Evolutionary conservation across 1,140 invertebrate genomes (phyloP), one percentile per base, ranked within the genome.

Genomic region (Achatina immaculata): DNA sequence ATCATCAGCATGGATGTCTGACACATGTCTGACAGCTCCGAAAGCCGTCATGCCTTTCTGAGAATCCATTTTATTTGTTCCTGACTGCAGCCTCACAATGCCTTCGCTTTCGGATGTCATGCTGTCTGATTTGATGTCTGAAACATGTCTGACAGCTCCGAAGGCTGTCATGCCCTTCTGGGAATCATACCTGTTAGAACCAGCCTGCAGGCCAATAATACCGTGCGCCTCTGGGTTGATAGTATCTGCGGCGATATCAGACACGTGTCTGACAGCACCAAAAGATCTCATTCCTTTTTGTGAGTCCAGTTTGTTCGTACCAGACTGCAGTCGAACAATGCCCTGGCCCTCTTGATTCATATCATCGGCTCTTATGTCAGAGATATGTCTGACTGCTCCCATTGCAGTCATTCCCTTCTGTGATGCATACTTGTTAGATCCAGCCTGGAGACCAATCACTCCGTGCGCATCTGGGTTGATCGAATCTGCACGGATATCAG

Each of bases 11-110:
- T 85, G 82, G 68, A 91, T 90, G 80, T 91, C 90, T 71, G 89
- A 82, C 38, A 98, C 97, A 92, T 98, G 97, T 91, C 96, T 93
- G 82, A 96, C 97, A 91, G 97, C 97, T 82, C 97, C 97, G n/a
- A 87, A 81, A 87, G 98, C 84, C 89, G 95, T 97, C 88, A 98
- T 97, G 34, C 97, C 97, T 86, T 95, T 84, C 58, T 90, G 89
- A 68, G 82, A 84, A 48, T 86, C 88, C 38, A 95, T 94, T 87
- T 96, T 96, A 92, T 98, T 98, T 95, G 92, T 83, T 51, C 86
- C 86, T n/a, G 82, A 69, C 48, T 87, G 86, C 43, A 98, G 93
- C 82, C 95, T 96, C 87, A 98, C 97, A 74, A 97, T 95, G 51
- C 94, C 94, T 85, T 98, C 95, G 97, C 96, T 96, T 68, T 87